Percentiles rank a stretch among this genome's conserved stretches.
These are phyloP conservation scores for roundworm (Caenorhabditis elegans) DNA, from an alignment of 1,140 invertebrate species.

Conservation along the genomic window DNA sequence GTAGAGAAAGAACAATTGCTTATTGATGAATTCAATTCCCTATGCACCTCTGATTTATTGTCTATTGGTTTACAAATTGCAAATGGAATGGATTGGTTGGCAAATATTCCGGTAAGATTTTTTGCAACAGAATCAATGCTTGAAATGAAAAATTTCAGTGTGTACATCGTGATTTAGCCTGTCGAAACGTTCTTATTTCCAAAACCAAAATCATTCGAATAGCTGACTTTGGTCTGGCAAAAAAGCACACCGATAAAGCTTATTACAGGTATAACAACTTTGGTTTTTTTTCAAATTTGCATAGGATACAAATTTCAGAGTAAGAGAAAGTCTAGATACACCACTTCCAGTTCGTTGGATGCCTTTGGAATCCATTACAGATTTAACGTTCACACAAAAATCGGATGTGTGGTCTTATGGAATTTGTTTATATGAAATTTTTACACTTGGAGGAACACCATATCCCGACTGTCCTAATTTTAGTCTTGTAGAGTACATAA, in stretches of 20 bases:
- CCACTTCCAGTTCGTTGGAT: constrained; percentile 32
- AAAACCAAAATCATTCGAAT: constrained; percentile 22
- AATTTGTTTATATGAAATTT: constrained; percentile 45
- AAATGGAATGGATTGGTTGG: constrained; percentile 37
- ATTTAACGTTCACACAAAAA: constrained; percentile 32
- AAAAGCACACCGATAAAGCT: constrained; percentile 5
- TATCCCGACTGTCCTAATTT: constrained; percentile 32
- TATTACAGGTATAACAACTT: constrained; percentile 17
- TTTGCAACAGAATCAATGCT: background rate
- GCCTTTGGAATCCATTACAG: constrained; percentile 23
- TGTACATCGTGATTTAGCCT: constrained; percentile 47
- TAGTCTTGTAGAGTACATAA: constrained; percentile 3
- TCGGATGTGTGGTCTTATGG: constrained; percentile 45
- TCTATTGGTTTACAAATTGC: constrained; percentile 32
- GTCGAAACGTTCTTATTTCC: constrained; percentile 39
- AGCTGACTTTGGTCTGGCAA: constrained; percentile 35
- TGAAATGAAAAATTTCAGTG: constrained; percentile 31
- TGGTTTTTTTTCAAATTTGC: too few relatives aligned
- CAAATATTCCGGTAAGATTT: constrained; percentile 21
- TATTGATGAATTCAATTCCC: too few relatives aligned
- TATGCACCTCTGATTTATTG: constrained; percentile 16
- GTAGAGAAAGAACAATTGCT: too few relatives aligned
- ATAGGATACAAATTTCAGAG: background rate
- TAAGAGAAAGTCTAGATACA: background rate
- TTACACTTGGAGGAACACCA: constrained; percentile 35